Base-by-base conservation (phyloP, 2,888 invertebrate species). In the Halictus quadricinctus region DNA sequence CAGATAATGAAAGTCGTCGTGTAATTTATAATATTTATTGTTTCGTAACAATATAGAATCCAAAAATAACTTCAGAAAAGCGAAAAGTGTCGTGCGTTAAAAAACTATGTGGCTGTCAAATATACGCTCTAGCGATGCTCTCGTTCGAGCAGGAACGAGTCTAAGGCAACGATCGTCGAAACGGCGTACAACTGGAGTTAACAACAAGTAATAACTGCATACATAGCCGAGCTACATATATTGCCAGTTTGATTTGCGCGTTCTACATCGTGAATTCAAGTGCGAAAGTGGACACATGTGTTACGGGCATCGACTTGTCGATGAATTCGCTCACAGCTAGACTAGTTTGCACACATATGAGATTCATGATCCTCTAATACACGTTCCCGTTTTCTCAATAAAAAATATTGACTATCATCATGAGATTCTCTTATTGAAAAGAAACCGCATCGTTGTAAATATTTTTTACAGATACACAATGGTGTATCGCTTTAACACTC, bases 281-380 rank as follows among this genome's bases (percentile, higher is more conserved):
- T 78, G 86, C 80, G 54, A 78, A 88, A 90, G 81, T 87, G 79
- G 73, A 83, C 75, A 72, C 81, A 48, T 72, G 25, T 73, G 25
- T 73, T 43, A 13, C 54, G 46, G 15, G 29, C 79, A 83, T 79
- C 80, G 87, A 77, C 76, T 50, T 58, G 83, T 83, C 84, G 79
- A 88, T 74, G 81, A 85, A 80, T 72, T 21, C 66, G 21, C 48
- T 58, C 43, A 18, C 54, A 82, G 43, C 50, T 77, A 85, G 90
- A 90, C 89, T 89, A 90, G 86, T 87, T 89, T 81, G 74, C 80
- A 90, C 89, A 88, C 84, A 72, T 77, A 78, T 75, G 81, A 87
- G 79, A 85, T 84, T 90, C 79, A 18, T 76, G 54, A 54, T 29
- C 25, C 46, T 48, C 50, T 46, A 64, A 70, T 12, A 72, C 25